These are phyloP conservation scores for Caenorhabditis drosophilae DNA, from an alignment of 2,888 invertebrate genomes.

Conservation along the genomic window DNA sequence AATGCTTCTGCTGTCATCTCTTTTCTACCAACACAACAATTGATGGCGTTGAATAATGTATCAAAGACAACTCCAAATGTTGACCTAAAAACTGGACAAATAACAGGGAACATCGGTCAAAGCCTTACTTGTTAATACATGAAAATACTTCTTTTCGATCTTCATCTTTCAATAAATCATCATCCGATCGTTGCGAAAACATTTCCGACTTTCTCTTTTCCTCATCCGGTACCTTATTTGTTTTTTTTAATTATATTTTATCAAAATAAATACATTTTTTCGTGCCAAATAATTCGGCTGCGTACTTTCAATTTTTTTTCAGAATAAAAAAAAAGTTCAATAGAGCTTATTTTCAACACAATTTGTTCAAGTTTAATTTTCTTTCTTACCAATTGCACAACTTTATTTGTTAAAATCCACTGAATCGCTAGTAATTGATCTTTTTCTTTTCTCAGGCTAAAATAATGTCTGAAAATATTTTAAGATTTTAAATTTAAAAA, in stretches of 20 bases:
- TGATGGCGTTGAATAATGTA: slow-evolving; percentile 37
- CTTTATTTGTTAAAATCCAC: slow-evolving; percentile 45
- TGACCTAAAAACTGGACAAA: slow-evolving; percentile 23
- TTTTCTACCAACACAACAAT: slow-evolving; percentile 8
- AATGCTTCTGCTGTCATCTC: slow-evolving; percentile 14
- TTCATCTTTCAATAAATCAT: slow-evolving; percentile 22
- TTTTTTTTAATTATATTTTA: no score
- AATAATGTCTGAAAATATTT: slow-evolving; percentile 22
- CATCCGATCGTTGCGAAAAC: slow-evolving; percentile 22
- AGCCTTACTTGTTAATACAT: slow-evolving; percentile 20
- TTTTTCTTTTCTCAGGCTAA: slow-evolving; percentile 21
- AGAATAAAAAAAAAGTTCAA: not conserved
- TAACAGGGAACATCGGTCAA: slow-evolving; percentile 3
- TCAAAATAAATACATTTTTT: no score
- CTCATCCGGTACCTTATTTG: slow-evolving; percentile 27
- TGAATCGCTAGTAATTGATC: slow-evolving; percentile 34
- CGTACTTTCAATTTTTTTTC: not conserved
- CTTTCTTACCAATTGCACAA: slow-evolving; percentile 38
- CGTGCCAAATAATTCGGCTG: no score
- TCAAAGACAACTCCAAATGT: slow-evolving; percentile 40
- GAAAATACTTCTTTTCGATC: slow-evolving; percentile 18
- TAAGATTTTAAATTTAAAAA: not conserved
- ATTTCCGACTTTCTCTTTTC: slow-evolving; percentile 24
- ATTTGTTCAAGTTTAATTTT: no score
- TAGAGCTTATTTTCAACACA: no score